A percentile compares a stretch with the other conserved stretches of the same genome.
These are phyloP conservation scores for Chesias legatella DNA, from an alignment of 2,888 invertebrate genomes.

Conservation along the genomic window DNA sequence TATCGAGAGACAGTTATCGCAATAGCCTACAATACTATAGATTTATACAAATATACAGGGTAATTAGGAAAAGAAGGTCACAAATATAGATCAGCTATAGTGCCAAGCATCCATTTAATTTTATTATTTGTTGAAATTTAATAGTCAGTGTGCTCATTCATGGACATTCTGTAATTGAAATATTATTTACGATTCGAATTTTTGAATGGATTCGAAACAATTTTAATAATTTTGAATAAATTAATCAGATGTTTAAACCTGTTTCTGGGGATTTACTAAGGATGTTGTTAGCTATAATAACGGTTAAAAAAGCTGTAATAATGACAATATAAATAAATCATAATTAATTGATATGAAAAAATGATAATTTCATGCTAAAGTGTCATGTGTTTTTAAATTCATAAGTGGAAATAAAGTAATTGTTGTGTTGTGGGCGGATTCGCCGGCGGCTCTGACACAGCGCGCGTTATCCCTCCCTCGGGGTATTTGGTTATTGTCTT, in stretches of 20 bases:
- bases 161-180: too few species aligned
- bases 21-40: too few species aligned
- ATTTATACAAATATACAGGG: too few species aligned
- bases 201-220: too few species aligned
- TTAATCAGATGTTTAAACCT: neutral
- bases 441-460: slow-evolving; percentile 30
- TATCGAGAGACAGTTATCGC: slow-evolving; percentile 4
- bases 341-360: slow-evolving; percentile 11
- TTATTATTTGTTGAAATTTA: too few species aligned
- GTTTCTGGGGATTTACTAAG: slow-evolving; percentile 1
- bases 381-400: slow-evolving; percentile 30
- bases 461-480: slow-evolving; percentile 24
- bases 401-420: slow-evolving; percentile 39
- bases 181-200: too few species aligned
- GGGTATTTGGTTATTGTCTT: slow-evolving; percentile 31
- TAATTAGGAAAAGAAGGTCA: too few species aligned
- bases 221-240: neutral
- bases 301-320: neutral
- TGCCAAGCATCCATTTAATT: too few species aligned
- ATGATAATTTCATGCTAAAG: slow-evolving; percentile 15
- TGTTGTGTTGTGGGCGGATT: slow-evolving; percentile 37
- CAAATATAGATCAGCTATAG: too few species aligned
- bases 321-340: neutral
- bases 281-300: neutral
- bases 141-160: too few species aligned